Base-by-base conservation (phyloP, 2,113 vertebrate species). In the Dromiciops gliroides region DNA sequence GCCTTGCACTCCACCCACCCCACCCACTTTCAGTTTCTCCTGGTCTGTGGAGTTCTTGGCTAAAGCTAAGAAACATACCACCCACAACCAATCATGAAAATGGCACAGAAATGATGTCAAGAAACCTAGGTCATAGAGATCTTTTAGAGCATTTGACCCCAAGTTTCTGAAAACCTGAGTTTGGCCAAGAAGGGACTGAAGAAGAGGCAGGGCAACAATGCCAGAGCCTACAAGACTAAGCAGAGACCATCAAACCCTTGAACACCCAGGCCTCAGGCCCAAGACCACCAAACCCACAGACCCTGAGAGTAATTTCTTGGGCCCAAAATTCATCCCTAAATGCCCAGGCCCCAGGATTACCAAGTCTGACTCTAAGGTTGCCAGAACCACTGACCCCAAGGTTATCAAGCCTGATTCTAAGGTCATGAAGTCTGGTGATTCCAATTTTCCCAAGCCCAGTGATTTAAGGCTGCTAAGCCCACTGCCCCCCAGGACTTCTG, bases 141-240 rank as follows among this genome's bases (percentile, higher is more conserved):
- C 99, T 95, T 98, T 99, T 92, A 99, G 99, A 95, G 99, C 99
- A 99, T 99, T 99, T 12, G 99, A 99, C 97, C 99, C 99, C 49
- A 99, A 99, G 96, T 99, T 99, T 97, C 96, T 99, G 98, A 99
- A 98, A 99, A 99, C 98, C 99, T 99, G 99, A 99, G 99, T n/a
- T 99, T 99, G 98, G 99, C 99, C 50, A 99, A 99, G 98, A 99
- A 99, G 97, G 99, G 99, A 50, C 23, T 98, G 98, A 99, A 99
- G 98, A 99, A 99, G 97, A 98, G 99, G 98, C 97, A 98, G 83
- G 98, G 98, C 48, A 99, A 99, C 95, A 99, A 99, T 0, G 98
- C 98, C 47, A 99, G 98, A 97, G 97, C 51, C n/a, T 23, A 56
- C 6, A 97, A 96, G 93, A 88, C 95, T 56, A 96, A 48, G 67